phyloP scores from a whole-genome alignment of 2,113 vertebrate species.

The Lathamus discolor region DNA sequence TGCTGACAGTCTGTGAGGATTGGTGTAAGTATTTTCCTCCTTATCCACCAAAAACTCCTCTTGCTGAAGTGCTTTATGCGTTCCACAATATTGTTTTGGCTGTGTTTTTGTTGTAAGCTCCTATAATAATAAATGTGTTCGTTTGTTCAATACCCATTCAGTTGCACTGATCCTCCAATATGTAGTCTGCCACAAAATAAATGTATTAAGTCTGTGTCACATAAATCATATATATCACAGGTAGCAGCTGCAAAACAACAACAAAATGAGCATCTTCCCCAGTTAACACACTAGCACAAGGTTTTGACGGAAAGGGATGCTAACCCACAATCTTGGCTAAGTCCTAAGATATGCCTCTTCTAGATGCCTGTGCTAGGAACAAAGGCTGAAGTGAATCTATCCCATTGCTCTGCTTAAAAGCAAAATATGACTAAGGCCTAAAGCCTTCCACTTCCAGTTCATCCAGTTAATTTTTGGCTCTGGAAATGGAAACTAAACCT shows the following conservation, averaged over 20 bases:
- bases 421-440: neutral
- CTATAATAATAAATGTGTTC: neutral
- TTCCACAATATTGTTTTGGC: neutral
- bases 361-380: neutral
- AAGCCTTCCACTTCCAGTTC: neutral
- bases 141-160: neutral
- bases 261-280: neutral
- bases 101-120: neutral
- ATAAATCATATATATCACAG: neutral
- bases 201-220: neutral
- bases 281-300: neutral
- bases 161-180: neutral
- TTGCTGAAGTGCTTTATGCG: neutral
- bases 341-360: neutral
- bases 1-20: neutral
- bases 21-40: neutral
- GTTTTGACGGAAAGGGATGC: neutral
- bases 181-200: neutral
- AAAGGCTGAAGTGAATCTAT: neutral
- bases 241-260: neutral
- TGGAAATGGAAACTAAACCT: neutral
- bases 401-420: neutral
- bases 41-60: neutral
- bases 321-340: neutral
- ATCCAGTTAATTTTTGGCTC: neutral